phyloP scores from a whole-genome alignment of 2,113 vertebrate species.

The Thymallus thymallus region DNA sequence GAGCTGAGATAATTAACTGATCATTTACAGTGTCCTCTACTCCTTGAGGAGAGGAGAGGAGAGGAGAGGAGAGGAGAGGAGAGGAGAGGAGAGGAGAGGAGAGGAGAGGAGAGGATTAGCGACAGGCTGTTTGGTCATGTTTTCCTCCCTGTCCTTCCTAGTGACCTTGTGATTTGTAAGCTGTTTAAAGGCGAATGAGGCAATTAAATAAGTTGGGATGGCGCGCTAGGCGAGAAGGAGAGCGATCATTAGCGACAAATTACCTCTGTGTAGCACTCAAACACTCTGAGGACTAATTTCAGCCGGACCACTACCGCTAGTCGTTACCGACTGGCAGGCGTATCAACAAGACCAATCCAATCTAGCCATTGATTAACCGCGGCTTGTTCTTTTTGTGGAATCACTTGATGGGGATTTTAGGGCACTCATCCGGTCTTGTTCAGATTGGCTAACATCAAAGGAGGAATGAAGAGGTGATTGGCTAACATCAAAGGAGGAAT shows the following conservation, averaged over 20 bases:
- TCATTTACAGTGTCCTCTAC: constrained; percentile 20
- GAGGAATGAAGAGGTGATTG: constrained; percentile 58
- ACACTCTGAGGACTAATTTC: constrained; percentile 55
- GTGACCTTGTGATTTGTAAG: constrained; percentile 26
- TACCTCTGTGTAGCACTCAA: constrained; percentile 63
- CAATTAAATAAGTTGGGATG: constrained; percentile 65
- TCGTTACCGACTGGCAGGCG: no score
- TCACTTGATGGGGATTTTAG: constrained; percentile 72
- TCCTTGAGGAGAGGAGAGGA: neutral
- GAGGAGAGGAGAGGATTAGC: constrained; percentile 31
- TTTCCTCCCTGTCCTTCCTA: constrained; percentile 62
- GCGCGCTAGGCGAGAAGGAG: neutral
- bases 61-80: neutral
- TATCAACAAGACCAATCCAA: constrained; percentile 66
- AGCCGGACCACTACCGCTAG: constrained; percentile 47
- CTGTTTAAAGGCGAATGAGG: constrained; percentile 68
- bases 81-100: neutral
- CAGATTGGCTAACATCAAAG: constrained; percentile 72
- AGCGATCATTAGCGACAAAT: constrained; percentile 72
- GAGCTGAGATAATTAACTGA: constrained; percentile 62
- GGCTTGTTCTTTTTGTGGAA: constrained; percentile 70
- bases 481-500: constrained; percentile 68
- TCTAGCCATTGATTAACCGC: constrained; percentile 75
- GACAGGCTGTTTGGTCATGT: constrained; percentile 65
- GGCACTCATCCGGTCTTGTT: constrained; percentile 71